Conservation (phyloP, 2,888 invertebrate genomes). For the Synanthedon vespiformis region DNA sequence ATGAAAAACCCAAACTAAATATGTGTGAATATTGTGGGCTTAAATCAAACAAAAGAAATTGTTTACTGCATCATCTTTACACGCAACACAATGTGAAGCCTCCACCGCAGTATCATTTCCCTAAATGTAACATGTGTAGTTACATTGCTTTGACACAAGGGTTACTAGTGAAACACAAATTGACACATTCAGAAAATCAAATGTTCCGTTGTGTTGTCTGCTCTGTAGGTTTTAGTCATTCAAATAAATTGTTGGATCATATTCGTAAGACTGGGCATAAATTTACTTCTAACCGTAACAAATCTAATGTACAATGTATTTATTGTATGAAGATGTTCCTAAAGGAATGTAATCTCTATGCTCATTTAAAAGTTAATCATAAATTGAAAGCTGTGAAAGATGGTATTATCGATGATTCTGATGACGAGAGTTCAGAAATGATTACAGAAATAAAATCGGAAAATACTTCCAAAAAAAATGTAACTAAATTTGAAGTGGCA, state of each 20-base stretch:
- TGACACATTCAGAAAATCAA: conserved; percentile 66
- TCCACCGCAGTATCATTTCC: conserved; percentile 78
- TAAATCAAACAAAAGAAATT: conserved; percentile 78
- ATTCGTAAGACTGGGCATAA: conserved; percentile 71
- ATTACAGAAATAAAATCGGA: neutral
- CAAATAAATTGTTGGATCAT: conserved; percentile 53
- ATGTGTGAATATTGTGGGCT: conserved; percentile 90
- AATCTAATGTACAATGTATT: conserved; percentile 71
- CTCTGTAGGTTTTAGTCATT: conserved; percentile 57
- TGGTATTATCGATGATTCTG: conserved; percentile 74
- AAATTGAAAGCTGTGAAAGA: conserved; percentile 73
- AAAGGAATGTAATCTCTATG: conserved; percentile 76
- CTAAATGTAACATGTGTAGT: conserved; percentile 81
- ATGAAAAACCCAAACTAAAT: conserved; percentile 79
- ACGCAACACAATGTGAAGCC: conserved; percentile 83
- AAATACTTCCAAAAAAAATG: conserved; percentile 13
- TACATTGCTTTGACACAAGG: conserved; percentile 81
- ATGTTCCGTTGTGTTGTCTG: conserved; percentile 70
- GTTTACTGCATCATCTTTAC: conserved; percentile 82
- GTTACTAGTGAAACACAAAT: conserved; percentile 78
- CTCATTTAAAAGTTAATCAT: conserved; percentile 77
- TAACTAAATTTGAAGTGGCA: conserved; percentile 44
- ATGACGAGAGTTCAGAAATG: conserved; percentile 33
- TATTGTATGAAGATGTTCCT: conserved; percentile 82
- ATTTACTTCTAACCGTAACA: conserved; percentile 39